Base-by-base conservation (phyloP, 2,888 invertebrate genomes). In the Pollenia angustigena region DNA sequence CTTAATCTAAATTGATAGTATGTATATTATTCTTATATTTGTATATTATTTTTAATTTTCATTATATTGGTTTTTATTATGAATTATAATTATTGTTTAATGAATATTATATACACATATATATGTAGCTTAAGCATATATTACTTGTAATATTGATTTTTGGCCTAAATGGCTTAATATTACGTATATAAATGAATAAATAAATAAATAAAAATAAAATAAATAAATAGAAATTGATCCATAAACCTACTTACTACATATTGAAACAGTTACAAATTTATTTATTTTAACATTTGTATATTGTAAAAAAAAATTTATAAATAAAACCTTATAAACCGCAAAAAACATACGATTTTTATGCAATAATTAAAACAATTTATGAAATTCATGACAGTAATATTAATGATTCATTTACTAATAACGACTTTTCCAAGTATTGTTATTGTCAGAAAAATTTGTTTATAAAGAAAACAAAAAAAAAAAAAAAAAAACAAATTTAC, bases 341-440 rank as follows among this genome's bases (percentile, higher is more conserved):
- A 40, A 64, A 48, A 62, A 62, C 40, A 69, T 16, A 23, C 44
- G 14, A 58, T 40, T 50, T 71, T n/a, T 60, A 40, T 58, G 72
- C 48, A 68, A 74, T 50, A 52, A 48, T 56, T 58, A 60, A 18
- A 66, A 60, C n/a, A 62, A 23, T 69, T 69, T 32, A 60, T 82
- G 60, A 82, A 82, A 75, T 82, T 68, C 52, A 52, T 60, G 18
- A 60, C 58, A 58, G 60, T 48, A 44, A 52, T 44, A 60, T 9
- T 62, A 50, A 62, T 76, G 52, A 76, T 44, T 76, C 64, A 76
- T 66, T 11, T 11, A 23, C 40, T 66, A 54, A 66, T 76, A 23
- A 44, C 18, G 11, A 32, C 60, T 48, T 16, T 42, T n/a, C 10
- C 3, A 40, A n/a, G 62, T 42, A 16, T 62, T 62, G 42, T 16